Percentiles rank a stretch among this genome's conserved stretches.
phyloP scores from a whole-genome alignment of 2,797 vertebrate species.

The Schizopygopsis pylzovi region DNA sequence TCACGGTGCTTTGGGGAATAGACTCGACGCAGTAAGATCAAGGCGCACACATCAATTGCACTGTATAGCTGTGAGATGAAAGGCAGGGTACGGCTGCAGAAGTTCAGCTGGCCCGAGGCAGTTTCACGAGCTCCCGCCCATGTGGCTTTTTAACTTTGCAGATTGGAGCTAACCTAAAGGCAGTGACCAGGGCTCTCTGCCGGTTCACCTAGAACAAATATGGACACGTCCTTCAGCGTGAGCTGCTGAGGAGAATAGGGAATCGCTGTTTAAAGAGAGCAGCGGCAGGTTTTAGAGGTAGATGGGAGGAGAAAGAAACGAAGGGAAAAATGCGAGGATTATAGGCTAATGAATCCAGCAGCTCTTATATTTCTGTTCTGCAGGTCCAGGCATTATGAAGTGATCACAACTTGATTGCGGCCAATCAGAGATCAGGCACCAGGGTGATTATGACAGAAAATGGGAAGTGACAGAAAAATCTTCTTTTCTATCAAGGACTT shows the following conservation, averaged over 20 bases:
- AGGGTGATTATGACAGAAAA: constrained; percentile 33
- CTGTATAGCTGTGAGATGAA: constrained; percentile 61
- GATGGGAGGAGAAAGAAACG: not conserved
- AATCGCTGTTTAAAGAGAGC: constrained; percentile 12
- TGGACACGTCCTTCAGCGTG: constrained; percentile 62
- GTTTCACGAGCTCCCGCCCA: constrained; percentile 15
- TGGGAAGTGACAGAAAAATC: constrained; percentile 29
- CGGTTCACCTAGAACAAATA: constrained; percentile 69
- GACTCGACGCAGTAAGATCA: constrained; percentile 55
- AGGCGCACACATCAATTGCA: constrained; percentile 54
- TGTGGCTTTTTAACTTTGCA: constrained; percentile 57
- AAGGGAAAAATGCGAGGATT: not conserved
- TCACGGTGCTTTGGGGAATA: constrained; percentile 39
- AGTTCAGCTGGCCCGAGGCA: constrained; percentile 55
- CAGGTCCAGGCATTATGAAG: not conserved
- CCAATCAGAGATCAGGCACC: constrained; percentile 28
- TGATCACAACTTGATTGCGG: constrained; percentile 39
- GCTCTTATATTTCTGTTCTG: not conserved
- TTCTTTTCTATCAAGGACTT: constrained; percentile 66
- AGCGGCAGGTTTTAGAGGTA: not conserved
- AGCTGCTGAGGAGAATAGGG: constrained; percentile 56
- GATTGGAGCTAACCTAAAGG: constrained; percentile 75
- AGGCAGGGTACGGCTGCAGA: constrained; percentile 58
- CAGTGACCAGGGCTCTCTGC: constrained; percentile 68
- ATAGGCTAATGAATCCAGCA: constrained; percentile 26